Base-by-base conservation (phyloP, 23 tunicate genomes). In the Ascidia mentula region DNA sequence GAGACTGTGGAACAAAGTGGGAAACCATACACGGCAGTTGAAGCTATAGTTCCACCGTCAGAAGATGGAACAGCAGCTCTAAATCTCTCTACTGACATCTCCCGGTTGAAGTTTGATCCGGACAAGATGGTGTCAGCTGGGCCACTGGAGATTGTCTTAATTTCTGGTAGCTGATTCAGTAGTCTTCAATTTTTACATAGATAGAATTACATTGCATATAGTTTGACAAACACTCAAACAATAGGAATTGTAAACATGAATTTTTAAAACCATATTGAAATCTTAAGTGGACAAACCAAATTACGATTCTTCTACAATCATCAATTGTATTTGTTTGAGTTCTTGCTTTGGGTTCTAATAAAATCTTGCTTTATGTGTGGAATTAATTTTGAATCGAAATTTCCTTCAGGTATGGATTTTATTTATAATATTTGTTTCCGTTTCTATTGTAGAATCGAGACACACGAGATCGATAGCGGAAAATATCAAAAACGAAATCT, bases 41-140 rank as follows among this genome's bases (percentile, higher is more conserved):
- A 75, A 1, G 22, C 75, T 45, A 69, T 45, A 0, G 88, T 90
- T 4, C 82, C 89, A 32, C 82, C 82, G 9, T 5, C 12, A 32
- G 33, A 22, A 45, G 32, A 45, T 35, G 82, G 82, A 4, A 71
- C 34, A 6, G 77, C 82, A 32, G 78, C 22, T n/a, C 31, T 77
- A 0, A 71, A 85, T 34, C 36, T 78, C 0, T 73, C 82, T 15
- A 37, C 79, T 45, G 38, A 70, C 74, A 53, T 53, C 13, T 32
- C 37, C 1, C 37, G 38, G 38, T 34, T 32, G 40, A 59, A 69
- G 0, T 84, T 75, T 76, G 86, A 85, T 32, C 60, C 77, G 1
- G 46, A 73, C 22, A 60, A 74, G 7, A 80, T 90, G 83, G 96
- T 90, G 60, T 90, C 96, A 7, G 89, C 80, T 12, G 96, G 96